Evolutionary conservation across 2,888 invertebrate species (phyloP).

Genomic region (Ichneumon xanthorius): DNA sequence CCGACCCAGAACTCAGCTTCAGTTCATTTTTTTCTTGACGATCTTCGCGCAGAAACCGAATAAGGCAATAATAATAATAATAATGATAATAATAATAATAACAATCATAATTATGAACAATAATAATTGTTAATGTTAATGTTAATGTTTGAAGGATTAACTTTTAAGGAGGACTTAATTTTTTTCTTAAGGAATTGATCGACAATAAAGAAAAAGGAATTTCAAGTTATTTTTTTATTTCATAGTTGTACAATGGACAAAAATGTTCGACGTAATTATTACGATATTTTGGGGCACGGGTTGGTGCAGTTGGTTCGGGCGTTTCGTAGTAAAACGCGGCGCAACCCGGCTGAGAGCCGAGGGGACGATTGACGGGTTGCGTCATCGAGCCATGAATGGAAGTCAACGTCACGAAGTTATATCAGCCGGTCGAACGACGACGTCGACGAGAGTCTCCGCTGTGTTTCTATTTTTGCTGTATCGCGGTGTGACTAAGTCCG

Average conservation of each 20-base stretch:
- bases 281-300: neutral
- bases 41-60: too few species aligned
- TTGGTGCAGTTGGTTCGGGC: neutral
- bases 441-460: conserved; percentile 42
- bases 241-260: neutral
- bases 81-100: too few species aligned
- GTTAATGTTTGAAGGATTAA: too few species aligned
- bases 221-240: neutral
- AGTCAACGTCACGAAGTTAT: conserved; percentile 64
- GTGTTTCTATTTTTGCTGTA: conserved; percentile 51
- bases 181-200: too few species aligned
- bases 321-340: conserved; percentile 59
- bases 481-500: conserved; percentile 54
- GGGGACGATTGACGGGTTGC: conserved; percentile 60
- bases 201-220: too few species aligned
- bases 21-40: neutral
- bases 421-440: conserved; percentile 59
- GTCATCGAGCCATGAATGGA: conserved; percentile 68
- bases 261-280: neutral
- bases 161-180: too few species aligned
- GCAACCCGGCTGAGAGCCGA: conserved; percentile 8
- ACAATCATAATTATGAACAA: too few species aligned
- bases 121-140: too few species aligned
- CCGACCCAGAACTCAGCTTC: neutral
- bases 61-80: too few species aligned